Conservation (phyloP, 2,113 vertebrate species). For the Parotia lawesii region DNA sequence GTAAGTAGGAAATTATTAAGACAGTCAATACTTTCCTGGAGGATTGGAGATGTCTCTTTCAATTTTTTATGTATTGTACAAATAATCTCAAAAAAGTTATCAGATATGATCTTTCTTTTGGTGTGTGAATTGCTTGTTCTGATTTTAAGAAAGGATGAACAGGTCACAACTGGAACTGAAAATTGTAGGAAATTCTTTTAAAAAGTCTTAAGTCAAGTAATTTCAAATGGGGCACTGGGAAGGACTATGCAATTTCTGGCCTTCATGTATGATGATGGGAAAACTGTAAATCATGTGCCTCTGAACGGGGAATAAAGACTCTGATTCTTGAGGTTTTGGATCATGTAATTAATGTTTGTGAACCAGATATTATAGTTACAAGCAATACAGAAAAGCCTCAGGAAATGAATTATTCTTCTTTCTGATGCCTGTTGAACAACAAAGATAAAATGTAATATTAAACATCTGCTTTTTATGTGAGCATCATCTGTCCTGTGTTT, state of each 20-base stretch:
- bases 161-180: not conserved
- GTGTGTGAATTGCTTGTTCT: not conserved
- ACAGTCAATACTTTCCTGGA: not conserved
- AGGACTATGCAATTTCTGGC: not conserved
- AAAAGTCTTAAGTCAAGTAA: not conserved
- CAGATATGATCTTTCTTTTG: not conserved
- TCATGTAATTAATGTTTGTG: not conserved
- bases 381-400: not conserved
- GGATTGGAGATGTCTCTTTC: not conserved
- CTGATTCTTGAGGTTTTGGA: not conserved
- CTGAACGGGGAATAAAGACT: not conserved
- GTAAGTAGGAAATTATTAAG: not conserved
- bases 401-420: not conserved
- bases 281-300: not conserved
- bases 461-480: not conserved
- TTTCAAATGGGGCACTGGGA: not conserved
- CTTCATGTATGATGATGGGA: not conserved
- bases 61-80: not conserved
- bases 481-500: not conserved
- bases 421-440: not conserved
- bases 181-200: not conserved
- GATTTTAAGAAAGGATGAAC: not conserved
- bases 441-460: not conserved
- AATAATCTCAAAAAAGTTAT: not conserved
- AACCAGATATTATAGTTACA: not conserved